phyloP scores from a whole-genome alignment of 2,113 vertebrate species.

The Vidua chalybeata region DNA sequence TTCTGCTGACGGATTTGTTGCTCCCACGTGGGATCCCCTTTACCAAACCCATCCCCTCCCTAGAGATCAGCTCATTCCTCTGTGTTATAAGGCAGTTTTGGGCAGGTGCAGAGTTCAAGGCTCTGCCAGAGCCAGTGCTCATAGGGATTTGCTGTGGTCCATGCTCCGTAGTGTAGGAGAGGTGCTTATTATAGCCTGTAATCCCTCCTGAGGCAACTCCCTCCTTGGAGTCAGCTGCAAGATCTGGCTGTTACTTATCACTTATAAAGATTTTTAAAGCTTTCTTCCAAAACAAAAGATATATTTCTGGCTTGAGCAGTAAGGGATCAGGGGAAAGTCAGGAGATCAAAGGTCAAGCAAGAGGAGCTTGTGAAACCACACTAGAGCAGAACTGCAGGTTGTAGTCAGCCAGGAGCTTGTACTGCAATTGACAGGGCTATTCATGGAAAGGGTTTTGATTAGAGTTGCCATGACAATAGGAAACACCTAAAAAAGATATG shows the following conservation, averaged over 20 bases:
- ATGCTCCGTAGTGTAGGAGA: background rate
- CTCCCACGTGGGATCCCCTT: background rate
- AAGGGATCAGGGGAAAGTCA: background rate
- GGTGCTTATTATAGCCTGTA: background rate
- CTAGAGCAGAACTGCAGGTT: slow-evolving; percentile 20
- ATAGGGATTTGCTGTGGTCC: background rate
- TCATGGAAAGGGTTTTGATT: slow-evolving; percentile 68
- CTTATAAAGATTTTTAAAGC: slow-evolving; percentile 40
- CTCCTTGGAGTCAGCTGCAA: slow-evolving; percentile 21
- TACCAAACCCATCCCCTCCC: background rate
- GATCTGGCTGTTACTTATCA: slow-evolving; percentile 31
- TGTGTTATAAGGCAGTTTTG: background rate
- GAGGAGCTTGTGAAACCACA: slow-evolving; percentile 47
- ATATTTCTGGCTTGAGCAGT: slow-evolving; percentile 51
- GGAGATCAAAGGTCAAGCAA: slow-evolving; percentile 56
- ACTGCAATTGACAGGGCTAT: slow-evolving; percentile 63
- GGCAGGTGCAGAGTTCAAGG: background rate
- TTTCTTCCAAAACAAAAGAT: slow-evolving; percentile 42
- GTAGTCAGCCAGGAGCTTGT: slow-evolving; percentile 52
- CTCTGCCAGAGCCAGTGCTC: background rate
- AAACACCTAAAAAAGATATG: slow-evolving; percentile 75
- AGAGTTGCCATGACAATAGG: slow-evolving; percentile 72
- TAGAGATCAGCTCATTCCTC: background rate
- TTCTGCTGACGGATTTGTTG: fast-evolving
- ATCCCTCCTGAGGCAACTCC: background rate